phyloP scores from a whole-genome alignment of 2,797 vertebrate genomes.

The Semaprochilodus insignis region DNA sequence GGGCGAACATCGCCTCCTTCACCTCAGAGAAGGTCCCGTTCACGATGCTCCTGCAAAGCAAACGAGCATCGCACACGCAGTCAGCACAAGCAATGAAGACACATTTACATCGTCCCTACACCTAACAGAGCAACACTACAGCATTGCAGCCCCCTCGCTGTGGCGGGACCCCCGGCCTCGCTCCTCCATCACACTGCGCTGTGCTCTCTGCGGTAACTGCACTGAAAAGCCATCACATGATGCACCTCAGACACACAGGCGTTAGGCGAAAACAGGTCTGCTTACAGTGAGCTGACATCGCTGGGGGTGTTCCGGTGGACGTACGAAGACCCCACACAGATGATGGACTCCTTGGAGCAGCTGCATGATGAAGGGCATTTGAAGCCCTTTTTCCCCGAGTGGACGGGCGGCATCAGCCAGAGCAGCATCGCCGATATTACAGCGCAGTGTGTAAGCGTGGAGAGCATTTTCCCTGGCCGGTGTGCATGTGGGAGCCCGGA shows the following conservation, averaged over 20 bases:
- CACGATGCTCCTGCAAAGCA: slow-evolving; percentile 88
- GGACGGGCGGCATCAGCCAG: slow-evolving; percentile 72
- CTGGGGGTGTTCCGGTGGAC: slow-evolving; percentile 84
- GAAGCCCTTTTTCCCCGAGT: slow-evolving; percentile 75
- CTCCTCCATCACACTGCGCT: background rate
- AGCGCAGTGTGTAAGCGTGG: slow-evolving; percentile 71
- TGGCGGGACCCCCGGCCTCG: background rate
- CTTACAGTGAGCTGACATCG: slow-evolving; percentile 94
- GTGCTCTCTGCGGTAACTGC: background rate
- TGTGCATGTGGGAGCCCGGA: slow-evolving; percentile 70
- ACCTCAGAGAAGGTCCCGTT: slow-evolving; percentile 96
- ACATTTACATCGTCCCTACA: background rate
- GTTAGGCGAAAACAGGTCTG: slow-evolving; percentile 38
- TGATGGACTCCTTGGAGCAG: slow-evolving; percentile 94
- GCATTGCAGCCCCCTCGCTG: background rate
- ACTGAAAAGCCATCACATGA: background rate
- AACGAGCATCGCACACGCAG: background rate
- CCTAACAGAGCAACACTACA: background rate
- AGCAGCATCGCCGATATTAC: slow-evolving; percentile 74
- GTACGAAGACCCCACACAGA: slow-evolving; percentile 90
- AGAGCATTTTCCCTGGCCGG: slow-evolving; percentile 74
- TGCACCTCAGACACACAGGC: background rate
- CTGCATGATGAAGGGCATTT: slow-evolving; percentile 91
- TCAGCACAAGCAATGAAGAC: background rate
- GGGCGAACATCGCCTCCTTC: slow-evolving; percentile 96